Base-by-base conservation (phyloP, 2,888 invertebrate genomes). In the Alsophila aescularia region DNA sequence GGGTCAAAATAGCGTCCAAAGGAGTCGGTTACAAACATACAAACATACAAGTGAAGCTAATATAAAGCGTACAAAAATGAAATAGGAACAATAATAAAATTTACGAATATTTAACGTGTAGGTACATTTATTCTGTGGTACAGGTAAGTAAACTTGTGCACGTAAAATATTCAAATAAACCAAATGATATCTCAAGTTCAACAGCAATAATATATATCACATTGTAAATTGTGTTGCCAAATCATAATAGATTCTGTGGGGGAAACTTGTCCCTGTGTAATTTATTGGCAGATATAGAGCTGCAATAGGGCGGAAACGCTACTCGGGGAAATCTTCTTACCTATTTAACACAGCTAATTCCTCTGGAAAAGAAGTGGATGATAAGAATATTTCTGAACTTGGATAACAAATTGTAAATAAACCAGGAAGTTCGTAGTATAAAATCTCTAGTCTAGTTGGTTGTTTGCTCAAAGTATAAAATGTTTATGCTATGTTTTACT, bases 161-260 rank as follows among this genome's bases (percentile, higher is more conserved):
- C 24, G 5, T 7, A 7, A 5, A 24, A 24, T 24, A 24, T 24
- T 5, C 10, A n/a, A 15, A 16, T 14, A 29, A 21, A 18, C 14
- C 29, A 43, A 43, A 51, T 35, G 35, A 35, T 31, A 32, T 36
- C 4, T n/a, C 4, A 37, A 14, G 50, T 49, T 41, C 13, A 35
- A 8, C 14, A 35, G 14, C 9, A 27, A 32, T 31, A 8, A 15
- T 8, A 31, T 42, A 37, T 32, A 39, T 44, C 51, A 51, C 10
- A 24, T 27, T 14, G 42, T 15, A 34, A 32, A 21, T 39, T 51
- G 31, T 51, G 14, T 44, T 44, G 51, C 37, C 43, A 44, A 51
- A 51, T 32, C 36, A 39, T 44, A 44, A 51, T 51, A 51, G 43
- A 44, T 44, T 51, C 43, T 24, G 24, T 2, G 14, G 21, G 43